A percentile compares a stretch with the other conserved stretches of the same genome.
Evolutionary conservation across 2,113 vertebrate species (phyloP).

Genomic region (Triplophysa tibetana): DNA sequence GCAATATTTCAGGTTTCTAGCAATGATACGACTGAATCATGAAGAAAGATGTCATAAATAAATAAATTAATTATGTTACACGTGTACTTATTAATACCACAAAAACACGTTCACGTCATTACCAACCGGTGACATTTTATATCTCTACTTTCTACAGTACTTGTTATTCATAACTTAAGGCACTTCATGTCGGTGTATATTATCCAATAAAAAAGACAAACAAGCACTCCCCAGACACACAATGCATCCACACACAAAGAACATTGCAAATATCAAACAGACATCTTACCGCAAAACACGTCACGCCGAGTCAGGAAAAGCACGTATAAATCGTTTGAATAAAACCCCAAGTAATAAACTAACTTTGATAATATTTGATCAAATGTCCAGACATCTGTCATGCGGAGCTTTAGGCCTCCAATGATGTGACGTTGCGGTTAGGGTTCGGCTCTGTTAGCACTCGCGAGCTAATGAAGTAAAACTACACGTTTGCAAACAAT

Average conservation of each 20-base stretch:
- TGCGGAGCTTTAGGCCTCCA: constrained; percentile 34
- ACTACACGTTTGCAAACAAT: neutral
- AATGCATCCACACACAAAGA: neutral
- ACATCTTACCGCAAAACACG: constrained; percentile 11
- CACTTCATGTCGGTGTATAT: neutral
- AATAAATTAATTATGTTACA: neutral
- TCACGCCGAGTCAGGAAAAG: neutral
- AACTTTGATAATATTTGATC: neutral
- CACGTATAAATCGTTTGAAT: neutral
- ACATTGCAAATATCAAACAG: neutral
- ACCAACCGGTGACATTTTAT: neutral
- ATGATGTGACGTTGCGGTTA: neutral
- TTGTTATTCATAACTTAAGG: neutral
- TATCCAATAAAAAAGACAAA: neutral
- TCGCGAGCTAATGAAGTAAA: constrained; percentile 24
- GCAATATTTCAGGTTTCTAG: too few species aligned
- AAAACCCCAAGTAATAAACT: neutral
- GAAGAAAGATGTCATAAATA: too few species aligned
- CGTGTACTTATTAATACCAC: neutral
- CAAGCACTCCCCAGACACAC: neutral
- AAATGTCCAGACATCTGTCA: constrained; percentile 31
- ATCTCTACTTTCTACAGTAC: neutral
- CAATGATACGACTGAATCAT: too few species aligned
- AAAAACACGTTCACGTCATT: too few species aligned
- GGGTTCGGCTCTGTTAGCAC: constrained; percentile 15